Base-by-base conservation (phyloP, 2,113 vertebrate species). In the Barnardius zonarius region DNA sequence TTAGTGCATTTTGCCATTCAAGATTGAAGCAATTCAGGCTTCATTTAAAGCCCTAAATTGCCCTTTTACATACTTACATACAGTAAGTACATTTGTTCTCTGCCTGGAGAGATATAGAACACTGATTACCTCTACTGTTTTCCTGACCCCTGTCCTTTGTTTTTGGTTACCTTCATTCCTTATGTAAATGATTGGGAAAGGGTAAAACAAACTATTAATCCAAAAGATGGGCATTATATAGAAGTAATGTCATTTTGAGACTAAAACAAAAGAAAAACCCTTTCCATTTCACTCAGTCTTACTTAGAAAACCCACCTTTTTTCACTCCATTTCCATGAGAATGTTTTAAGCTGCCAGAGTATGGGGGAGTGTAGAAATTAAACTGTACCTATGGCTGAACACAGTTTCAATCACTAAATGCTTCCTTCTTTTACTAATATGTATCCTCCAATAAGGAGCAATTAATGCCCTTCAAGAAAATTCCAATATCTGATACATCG, bases 401-500 rank as follows among this genome's bases (percentile, higher is more conserved):
- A 83, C 17, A 82, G 22, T 31, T 90, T 62, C 44, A 81, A 43
- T 83, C 48, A 67, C 11, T 25, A 79, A 80, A 79, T 73, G 17
- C 51, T 69, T 96, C 54, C 77, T 91, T 88, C 57, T 77, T 88
- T 81, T 86, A 87, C 82, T 74, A 79, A 86, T 66, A 51, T 19
- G 49, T 67, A 67, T 62, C 61, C 86, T 78, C 80, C 82, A 94
- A 85, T 39, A 92, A 79, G n/a, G 39, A 16, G 77, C 61, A 91
- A 85, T 81, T 96, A 94, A 95, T 86, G 95, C 92, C 64, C 72
- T 87, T 76, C 46, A 92, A 72, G 63, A 92, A 83, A 94, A 93
- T 88, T 95, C 70, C 68, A 75, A 3, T n/a, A 72, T 25, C 83
- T 86, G 63, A 85, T 43, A 25, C 92, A 33, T 67, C 86, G 48